These are phyloP conservation scores for Drosophila suboccidentalis DNA, from an alignment of 2,888 invertebrate species.

Conservation along the genomic window DNA sequence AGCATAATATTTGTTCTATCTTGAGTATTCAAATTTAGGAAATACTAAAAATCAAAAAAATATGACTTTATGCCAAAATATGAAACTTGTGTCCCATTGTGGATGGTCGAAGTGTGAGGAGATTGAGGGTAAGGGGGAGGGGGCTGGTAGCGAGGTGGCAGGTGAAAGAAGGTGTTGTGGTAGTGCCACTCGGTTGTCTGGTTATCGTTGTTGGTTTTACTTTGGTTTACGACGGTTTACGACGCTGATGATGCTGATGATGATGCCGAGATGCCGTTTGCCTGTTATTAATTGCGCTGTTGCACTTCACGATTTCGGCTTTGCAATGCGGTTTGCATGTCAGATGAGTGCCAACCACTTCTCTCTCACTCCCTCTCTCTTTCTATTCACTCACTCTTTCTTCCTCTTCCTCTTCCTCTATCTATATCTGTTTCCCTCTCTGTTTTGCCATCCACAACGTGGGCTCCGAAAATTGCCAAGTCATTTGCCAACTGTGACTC, in stretches of 20 bases:
- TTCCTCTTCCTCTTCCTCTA: not conserved
- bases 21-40: too few species aligned
- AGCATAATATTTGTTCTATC: too few species aligned
- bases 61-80: too few species aligned
- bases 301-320: constrained; percentile 64
- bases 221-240: constrained; percentile 9
- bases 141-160: not conserved
- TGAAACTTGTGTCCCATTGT: too few species aligned
- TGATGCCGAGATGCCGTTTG: constrained; percentile 55
- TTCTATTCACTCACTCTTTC: not conserved
- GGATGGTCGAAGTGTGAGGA: not conserved
- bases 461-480: constrained; percentile 57
- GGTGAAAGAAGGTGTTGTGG: constrained; percentile 14
- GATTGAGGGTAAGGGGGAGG: not conserved
- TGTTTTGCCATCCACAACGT: constrained; percentile 2
- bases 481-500: constrained; percentile 68
- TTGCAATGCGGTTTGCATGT: constrained; percentile 52
- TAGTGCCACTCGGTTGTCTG: constrained; percentile 2
- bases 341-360: constrained; percentile 40
- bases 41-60: too few species aligned
- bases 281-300: constrained; percentile 70
- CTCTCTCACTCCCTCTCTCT: not conserved
- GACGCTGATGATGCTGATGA: constrained; percentile 27
- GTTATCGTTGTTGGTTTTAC: constrained; percentile 20
- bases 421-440: not conserved